Base-by-base conservation (phyloP, 2,797 vertebrate genomes). In the Pampus argenteus region DNA sequence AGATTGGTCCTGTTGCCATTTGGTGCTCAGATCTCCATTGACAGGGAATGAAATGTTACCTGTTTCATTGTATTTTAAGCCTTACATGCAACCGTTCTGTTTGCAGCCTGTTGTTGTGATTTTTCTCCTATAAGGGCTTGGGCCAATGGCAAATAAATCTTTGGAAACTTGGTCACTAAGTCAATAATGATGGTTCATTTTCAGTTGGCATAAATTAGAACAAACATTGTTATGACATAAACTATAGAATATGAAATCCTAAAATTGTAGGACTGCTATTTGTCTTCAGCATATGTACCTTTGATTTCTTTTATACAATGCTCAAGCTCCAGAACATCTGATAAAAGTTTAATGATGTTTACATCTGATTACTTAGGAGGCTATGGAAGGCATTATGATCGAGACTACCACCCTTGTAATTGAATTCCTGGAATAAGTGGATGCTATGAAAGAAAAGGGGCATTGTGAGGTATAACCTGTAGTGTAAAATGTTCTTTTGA, bases 281-380 rank as follows among this genome's bases (percentile, higher is more conserved):
- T 66, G 29, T 29, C n/a, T 74, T 56, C 47, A 42, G 13, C 44
- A 42, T 3, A 18, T 22, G 44, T 60, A 52, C 29, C 31, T 42
- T 25, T 17, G 22, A 28, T 20, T 63, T 68, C 5, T 23, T 70
- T 71, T 65, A 71, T 48, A 60, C 34, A 74, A 22, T 51, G n/a
- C 15, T 25, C 56, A 36, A 31, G 45, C 74, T 63, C 42, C 64
- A 74, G 51, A 71, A 62, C 70, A 68, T 78, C 67, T 40, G 60
- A 76, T 78, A 56, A 71, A 86, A 66, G 20, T 76, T 66, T 78
- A 79, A 78, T 82, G 80, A 80, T 79, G 83, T 82, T 76, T 83
- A 79, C 54, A 67, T 82, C 67, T 79, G 70, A 74, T 75, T 76
- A 64, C 80, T 70, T 69, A 71, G 50, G 42, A 73, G 52, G 64